A percentile compares a stretch with the other conserved stretches of the same genome.
phyloP scores from a whole-genome alignment of 2,113 vertebrate species.

The Desmodus rotundus region DNA sequence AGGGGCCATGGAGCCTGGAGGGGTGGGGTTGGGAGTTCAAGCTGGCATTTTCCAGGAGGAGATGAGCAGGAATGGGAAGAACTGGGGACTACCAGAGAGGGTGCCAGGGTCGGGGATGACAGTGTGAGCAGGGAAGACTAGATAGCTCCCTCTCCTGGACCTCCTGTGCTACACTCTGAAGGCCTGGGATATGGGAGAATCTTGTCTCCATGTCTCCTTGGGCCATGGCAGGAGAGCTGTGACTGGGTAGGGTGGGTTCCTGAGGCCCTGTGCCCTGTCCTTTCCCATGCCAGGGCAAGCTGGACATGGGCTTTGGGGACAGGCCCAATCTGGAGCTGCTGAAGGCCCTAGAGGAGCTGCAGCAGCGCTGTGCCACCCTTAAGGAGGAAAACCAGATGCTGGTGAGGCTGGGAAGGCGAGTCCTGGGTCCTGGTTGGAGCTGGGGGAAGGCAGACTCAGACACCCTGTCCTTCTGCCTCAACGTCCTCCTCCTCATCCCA shows the following conservation, averaged over 20 bases:
- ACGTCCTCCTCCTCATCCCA: background rate
- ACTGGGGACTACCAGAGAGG: background rate
- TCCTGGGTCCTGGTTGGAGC: background rate
- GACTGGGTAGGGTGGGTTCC: background rate
- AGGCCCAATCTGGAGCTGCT: slow-evolving; percentile 91
- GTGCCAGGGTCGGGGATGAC: background rate
- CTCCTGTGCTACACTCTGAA: background rate
- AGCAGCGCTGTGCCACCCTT: slow-evolving; percentile 88
- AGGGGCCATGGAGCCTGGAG: background rate
- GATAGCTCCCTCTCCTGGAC: background rate
- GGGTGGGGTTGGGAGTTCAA: background rate
- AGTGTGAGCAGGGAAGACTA: background rate
- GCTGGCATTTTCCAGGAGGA: background rate
- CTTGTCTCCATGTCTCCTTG: background rate
- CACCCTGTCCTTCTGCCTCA: background rate
- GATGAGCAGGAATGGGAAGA: background rate
- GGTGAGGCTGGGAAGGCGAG: slow-evolving; percentile 80
- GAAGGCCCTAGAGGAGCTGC: slow-evolving; percentile 88
- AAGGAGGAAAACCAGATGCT: slow-evolving; percentile 93
- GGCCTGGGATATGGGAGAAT: background rate
- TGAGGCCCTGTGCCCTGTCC: background rate
- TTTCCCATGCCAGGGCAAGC: slow-evolving; percentile 83
- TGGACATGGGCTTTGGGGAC: slow-evolving; percentile 84
- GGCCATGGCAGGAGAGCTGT: background rate
- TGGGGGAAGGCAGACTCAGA: background rate